Evolutionary conservation across 2,888 invertebrate genomes (phyloP), one percentile per base, ranked within the genome.

Genomic region (Allacma fusca): DNA sequence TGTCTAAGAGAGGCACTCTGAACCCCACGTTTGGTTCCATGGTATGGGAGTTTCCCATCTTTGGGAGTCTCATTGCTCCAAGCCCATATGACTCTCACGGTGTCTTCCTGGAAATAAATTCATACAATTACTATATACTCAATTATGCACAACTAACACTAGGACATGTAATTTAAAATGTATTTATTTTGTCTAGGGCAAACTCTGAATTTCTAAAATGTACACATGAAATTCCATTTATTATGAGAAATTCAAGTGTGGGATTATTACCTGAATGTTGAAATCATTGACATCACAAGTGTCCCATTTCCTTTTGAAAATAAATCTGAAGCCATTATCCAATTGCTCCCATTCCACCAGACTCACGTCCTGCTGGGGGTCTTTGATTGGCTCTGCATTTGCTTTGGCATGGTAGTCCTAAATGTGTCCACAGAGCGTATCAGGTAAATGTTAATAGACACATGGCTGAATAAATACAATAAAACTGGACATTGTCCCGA

Each of bases 61-160:
- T 34, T 44, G 13, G 81, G 81, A 28, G 78, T 78, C n/a, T 72
- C 71, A 0, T 75, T 57, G 43, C 77, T 73, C 69, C 67, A 87
- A 0, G 94, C 91, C 94, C 94, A 95, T 24, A 94, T 90, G 0
- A 95, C 90, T 85, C 93, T 91, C 7, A 93, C 90, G 5, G 94
- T 94, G 85, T 94, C 94, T 50, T 78, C 80, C 80, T 80, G 24
- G 23, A 40, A 72, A 16, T 68, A 29, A 29, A 23, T 19, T 19
- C 28, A 68, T 5, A 34, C 7, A n/a, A 50, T 50, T 50, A 12
- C 50, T n/a, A n/a, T 19, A 9, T 16, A 50, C 34, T 4, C 19
- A 5, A 50, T 50, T 50, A 13, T 16, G 19, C 5, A 50, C 1
- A 19, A 9, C 50, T 19, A 16, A 50, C 16, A 50, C n/a, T n/a